These are phyloP conservation scores for Orthonychiurus folsomi DNA, from an alignment of 2,888 invertebrate species.

Conservation along the genomic window DNA sequence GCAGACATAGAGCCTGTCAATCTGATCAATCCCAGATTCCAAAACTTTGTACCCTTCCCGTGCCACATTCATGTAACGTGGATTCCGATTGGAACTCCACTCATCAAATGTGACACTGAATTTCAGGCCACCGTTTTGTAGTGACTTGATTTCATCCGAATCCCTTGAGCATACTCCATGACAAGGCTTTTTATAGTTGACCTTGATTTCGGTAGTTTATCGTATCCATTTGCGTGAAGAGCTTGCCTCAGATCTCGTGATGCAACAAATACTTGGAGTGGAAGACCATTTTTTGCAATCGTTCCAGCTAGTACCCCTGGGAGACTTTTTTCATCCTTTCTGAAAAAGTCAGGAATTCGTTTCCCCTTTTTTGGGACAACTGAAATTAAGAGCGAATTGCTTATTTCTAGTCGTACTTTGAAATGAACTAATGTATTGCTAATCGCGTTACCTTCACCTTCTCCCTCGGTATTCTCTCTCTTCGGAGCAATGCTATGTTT, in stretches of 20 bases:
- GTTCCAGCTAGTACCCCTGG: slow-evolving; percentile 8
- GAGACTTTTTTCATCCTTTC: not conserved
- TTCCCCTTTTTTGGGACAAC: not conserved
- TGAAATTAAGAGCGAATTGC: no score
- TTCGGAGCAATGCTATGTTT: slow-evolving; percentile 6
- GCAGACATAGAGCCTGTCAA: slow-evolving; percentile 6
- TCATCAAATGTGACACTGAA: slow-evolving; percentile 16
- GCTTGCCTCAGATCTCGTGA: slow-evolving; percentile 12
- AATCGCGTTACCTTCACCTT: not conserved
- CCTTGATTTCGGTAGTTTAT: slow-evolving; percentile 8
- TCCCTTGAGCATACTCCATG: slow-evolving; percentile 3
- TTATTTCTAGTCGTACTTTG: no score
- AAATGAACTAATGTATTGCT: no score
- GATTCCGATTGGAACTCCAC: slow-evolving; percentile 14
- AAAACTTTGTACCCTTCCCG: not conserved
- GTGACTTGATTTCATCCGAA: not conserved
- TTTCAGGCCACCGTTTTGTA: slow-evolving; percentile 4
- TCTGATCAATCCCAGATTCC: slow-evolving; percentile 14
- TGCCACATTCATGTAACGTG: slow-evolving; percentile 8
- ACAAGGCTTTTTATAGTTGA: slow-evolving; percentile 2
- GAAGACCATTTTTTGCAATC: slow-evolving; percentile 14
- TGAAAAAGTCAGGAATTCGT: not conserved
- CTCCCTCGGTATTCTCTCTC: not conserved
- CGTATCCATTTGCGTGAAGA: slow-evolving; percentile 7
- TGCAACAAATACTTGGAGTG: slow-evolving; percentile 9